These are phyloP conservation scores for Ophion costatus DNA, from an alignment of 2,888 invertebrate species.

Conservation along the genomic window DNA sequence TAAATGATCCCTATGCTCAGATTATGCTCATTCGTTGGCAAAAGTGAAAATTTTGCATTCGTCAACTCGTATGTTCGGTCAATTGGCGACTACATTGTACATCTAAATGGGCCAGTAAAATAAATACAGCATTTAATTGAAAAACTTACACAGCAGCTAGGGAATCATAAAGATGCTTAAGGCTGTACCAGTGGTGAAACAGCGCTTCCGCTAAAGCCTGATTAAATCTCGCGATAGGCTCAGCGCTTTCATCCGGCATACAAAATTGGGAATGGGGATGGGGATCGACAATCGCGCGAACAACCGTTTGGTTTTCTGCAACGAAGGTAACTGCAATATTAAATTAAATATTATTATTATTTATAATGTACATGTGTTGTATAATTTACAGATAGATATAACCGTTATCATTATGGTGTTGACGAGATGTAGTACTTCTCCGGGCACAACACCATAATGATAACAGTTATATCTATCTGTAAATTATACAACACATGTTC, in stretches of 20 bases:
- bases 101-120: neutral
- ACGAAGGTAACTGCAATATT: slow-evolving; percentile 46
- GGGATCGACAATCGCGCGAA: slow-evolving; percentile 30
- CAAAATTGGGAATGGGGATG: slow-evolving; percentile 48
- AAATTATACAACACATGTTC: too few relatives aligned
- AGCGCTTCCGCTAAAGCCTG: too few relatives aligned
- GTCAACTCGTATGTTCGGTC: slow-evolving; percentile 1
- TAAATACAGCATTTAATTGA: slow-evolving; percentile 22
- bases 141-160: too few relatives aligned
- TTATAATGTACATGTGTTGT: too few relatives aligned
- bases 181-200: too few relatives aligned
- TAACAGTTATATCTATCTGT: too few relatives aligned
- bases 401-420: too few relatives aligned
- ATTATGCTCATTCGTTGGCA: neutral
- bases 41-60: slow-evolving; percentile 7
- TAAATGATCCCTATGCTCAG: too few relatives aligned
- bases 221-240: neutral
- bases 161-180: too few relatives aligned
- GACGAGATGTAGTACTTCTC: too few relatives aligned
- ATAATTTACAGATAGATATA: too few relatives aligned
- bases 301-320: slow-evolving; percentile 25
- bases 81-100: neutral
- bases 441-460: too few relatives aligned
- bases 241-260: slow-evolving; percentile 11
- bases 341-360: neutral